Percentiles rank a stretch among this genome's conserved stretches.
These are phyloP conservation scores for Gallinago paraguaiae DNA, from an alignment of 2,113 vertebrate genomes.

Conservation along the genomic window DNA sequence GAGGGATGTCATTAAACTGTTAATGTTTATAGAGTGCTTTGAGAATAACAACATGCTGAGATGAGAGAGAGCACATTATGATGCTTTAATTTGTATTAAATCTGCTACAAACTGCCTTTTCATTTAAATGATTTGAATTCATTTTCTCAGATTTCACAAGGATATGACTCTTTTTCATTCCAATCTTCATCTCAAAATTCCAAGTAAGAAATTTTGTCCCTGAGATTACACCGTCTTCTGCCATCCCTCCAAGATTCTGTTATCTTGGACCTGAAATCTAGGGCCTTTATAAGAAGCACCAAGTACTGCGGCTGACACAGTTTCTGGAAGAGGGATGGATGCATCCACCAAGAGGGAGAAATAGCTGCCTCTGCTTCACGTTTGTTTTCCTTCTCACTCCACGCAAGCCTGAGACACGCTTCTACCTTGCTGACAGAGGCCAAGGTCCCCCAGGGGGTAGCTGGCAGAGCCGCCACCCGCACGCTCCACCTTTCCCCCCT, in stretches of 20 bases:
- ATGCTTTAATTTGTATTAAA: not conserved
- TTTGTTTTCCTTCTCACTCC: not conserved
- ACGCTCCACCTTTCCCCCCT: accelerated
- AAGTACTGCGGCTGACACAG: accelerated
- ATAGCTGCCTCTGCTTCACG: accelerated
- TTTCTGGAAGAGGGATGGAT: not conserved
- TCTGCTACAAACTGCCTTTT: not conserved
- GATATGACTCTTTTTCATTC: not conserved
- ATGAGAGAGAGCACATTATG: not conserved
- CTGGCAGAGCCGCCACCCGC: too few relatives aligned
- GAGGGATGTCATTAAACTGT: not conserved
- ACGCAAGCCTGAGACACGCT: accelerated
- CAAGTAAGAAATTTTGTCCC: not conserved
- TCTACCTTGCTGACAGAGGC: accelerated
- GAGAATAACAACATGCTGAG: not conserved
- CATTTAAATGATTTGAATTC: not conserved
- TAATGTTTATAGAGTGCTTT: not conserved
- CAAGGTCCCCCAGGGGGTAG: too few relatives aligned
- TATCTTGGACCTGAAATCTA: not conserved
- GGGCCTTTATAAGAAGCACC: not conserved
- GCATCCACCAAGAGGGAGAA: not conserved
- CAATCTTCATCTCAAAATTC: not conserved
- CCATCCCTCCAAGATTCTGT: not conserved
- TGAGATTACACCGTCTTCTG: not conserved
- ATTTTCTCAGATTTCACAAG: not conserved